Evolutionary conservation across 92 coral and sea anemone genomes (phyloP), one percentile per base, ranked within the genome.

Genomic region (Heteractis magnifica): DNA sequence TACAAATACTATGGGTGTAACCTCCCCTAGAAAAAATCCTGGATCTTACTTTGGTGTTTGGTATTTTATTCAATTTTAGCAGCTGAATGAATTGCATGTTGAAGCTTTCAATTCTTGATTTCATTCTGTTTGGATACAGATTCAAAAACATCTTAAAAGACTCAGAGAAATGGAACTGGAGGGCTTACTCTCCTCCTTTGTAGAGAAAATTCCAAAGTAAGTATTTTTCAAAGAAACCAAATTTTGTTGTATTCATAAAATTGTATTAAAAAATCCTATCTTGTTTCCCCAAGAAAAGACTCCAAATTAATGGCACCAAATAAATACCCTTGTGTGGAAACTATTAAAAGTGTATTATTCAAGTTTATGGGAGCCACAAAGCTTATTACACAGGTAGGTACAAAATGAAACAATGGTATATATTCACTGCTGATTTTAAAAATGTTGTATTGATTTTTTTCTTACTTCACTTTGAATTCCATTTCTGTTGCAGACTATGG

Each of bases 351-450:
- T 68, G 81, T 87, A 23, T 85, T 93, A 62, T 60, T 88, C 3
- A 84, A 79, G 7, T 81, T 93, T 11, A 86, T 81, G 83, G 97
- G 94, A 81, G 92, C 94, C n/a, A 81, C 97, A 10, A 82, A 82
- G 49, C 72, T 82, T 73, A 77, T 77, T 20, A n/a, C 86, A 58
- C 84, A 81, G 52, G 84, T 81, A 81, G n/a, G 75, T 48, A 14
- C 41, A 10, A 26, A 62, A 18, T 8, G 4, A 62, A 0, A 5
- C 5, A n/a, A 6, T 34, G 21, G 6, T 58, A 5, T 78, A 6
- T 18, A 20, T 21, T 34, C 21, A 7, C 5, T 78, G 10, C 26
- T 18, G 10, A 62, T n/a, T 10, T 59, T 52, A 4, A 56, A 1
- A 1, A 18, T 41, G 23, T n/a, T 73, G 13, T 73, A 50, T 23